Evolutionary conservation across 2,113 vertebrate species (phyloP).

Genomic region (Syngnathus scovelli): DNA sequence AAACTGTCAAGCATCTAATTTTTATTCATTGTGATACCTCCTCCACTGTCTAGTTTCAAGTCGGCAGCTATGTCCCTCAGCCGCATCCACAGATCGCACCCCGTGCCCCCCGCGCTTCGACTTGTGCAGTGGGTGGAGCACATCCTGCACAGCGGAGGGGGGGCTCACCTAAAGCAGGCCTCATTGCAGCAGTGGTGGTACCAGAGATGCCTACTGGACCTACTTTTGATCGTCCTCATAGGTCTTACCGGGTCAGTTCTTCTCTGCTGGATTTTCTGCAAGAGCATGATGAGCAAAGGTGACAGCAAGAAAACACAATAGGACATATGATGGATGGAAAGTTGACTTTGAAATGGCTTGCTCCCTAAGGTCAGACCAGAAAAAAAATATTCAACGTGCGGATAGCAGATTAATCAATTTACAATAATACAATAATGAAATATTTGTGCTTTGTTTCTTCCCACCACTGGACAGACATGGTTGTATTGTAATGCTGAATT

Average conservation of each 20-base stretch:
- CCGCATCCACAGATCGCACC: slow-evolving; percentile 58
- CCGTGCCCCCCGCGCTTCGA: slow-evolving; percentile 50
- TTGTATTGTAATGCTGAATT: slow-evolving; percentile 28
- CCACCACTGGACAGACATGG: slow-evolving; percentile 15
- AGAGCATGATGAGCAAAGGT: not conserved
- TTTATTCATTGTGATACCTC: not conserved
- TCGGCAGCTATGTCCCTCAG: slow-evolving; percentile 57
- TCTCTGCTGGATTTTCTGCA: slow-evolving; percentile 32
- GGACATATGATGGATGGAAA: not conserved
- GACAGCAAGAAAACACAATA: slow-evolving; percentile 49
- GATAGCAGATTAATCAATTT: too few relatives aligned
- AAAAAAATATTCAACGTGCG: too few relatives aligned
- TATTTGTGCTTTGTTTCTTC: not conserved
- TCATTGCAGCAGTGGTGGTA: slow-evolving; percentile 60
- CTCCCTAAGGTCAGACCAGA: too few relatives aligned
- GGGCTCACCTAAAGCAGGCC: slow-evolving; percentile 54
- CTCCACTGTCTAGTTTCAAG: slow-evolving; percentile 58
- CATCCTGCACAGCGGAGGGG: slow-evolving; percentile 58
- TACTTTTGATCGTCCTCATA: slow-evolving; percentile 54
- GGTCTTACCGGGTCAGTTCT: slow-evolving; percentile 29
- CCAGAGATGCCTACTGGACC: slow-evolving; percentile 63
- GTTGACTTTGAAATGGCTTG: not conserved
- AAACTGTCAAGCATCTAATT: too few relatives aligned
- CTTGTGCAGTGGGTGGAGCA: slow-evolving; percentile 69
- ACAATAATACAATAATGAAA: not conserved